phyloP scores from a whole-genome alignment of 2,797 vertebrate genomes.

The Crypturellus tataupa region DNA sequence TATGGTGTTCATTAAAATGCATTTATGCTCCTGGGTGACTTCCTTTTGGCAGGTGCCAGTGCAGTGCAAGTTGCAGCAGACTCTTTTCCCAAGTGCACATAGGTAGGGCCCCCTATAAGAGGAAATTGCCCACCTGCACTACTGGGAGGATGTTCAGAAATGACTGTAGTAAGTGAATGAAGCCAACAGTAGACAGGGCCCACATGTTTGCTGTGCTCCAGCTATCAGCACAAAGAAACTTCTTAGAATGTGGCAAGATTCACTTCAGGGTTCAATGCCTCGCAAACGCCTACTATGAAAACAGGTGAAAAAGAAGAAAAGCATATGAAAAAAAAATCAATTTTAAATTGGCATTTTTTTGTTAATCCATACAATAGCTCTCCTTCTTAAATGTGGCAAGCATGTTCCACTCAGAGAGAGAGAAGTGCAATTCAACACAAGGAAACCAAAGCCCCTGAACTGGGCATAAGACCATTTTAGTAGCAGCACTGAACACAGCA shows the following conservation, averaged over 20 bases:
- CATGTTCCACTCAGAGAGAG: neutral
- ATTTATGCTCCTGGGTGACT: neutral
- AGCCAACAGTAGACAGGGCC: neutral
- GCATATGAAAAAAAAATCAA: neutral
- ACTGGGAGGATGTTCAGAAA: neutral
- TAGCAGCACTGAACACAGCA: neutral
- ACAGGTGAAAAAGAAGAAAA: neutral
- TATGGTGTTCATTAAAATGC: neutral
- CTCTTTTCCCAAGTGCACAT: neutral
- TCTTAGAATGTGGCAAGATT: neutral
- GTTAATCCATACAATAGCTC: neutral
- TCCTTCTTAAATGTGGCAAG: neutral
- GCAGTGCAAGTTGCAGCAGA: neutral
- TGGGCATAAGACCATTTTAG: neutral
- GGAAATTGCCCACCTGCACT: neutral
- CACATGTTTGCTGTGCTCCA: neutral
- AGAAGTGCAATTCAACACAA: neutral
- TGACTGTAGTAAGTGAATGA: neutral
- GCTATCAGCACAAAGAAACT: neutral
- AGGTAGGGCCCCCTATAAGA: neutral
- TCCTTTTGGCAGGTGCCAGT: neutral
- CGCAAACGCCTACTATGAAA: neutral
- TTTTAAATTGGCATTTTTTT: neutral
- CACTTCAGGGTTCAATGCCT: neutral
- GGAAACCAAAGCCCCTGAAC: neutral